phyloP scores from a whole-genome alignment of 2,888 invertebrate species.

The Dexiosoma caninum region DNA sequence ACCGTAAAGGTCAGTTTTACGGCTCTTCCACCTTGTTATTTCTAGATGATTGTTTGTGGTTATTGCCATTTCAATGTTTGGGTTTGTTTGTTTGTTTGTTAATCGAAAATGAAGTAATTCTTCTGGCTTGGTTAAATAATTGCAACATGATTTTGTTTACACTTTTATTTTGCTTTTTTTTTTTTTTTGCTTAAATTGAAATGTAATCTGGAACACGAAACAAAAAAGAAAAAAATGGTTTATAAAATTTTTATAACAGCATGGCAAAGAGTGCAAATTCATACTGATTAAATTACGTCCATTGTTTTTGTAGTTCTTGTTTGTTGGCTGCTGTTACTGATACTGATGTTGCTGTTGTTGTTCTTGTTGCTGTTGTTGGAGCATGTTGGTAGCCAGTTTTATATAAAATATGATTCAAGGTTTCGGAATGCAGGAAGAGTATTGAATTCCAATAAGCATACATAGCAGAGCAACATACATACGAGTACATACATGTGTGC shows the following conservation, averaged over 20 bases:
- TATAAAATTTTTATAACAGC: background rate
- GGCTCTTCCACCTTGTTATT: constrained; percentile 12
- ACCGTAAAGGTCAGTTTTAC: constrained; percentile 51
- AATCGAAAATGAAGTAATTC: constrained; percentile 36
- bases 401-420: constrained; percentile 76
- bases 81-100: constrained; percentile 35
- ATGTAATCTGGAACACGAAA: constrained; percentile 44
- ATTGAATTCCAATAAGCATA: constrained; percentile 70
- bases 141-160: constrained; percentile 43
- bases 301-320: constrained; percentile 39
- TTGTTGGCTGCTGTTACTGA: constrained; percentile 1
- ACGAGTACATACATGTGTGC: background rate
- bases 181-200: constrained; percentile 51
- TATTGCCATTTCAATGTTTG: constrained; percentile 8
- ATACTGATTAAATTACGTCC: constrained; percentile 58
- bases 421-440: constrained; percentile 78
- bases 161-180: no score
- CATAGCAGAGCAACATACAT: background rate
- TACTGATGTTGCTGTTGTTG: background rate
- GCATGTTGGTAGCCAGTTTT: constrained; percentile 26
- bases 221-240: no score
- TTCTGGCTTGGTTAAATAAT: constrained; percentile 44
- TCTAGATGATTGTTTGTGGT: constrained; percentile 9
- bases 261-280: constrained; percentile 47
- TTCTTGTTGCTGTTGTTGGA: background rate